Evolutionary conservation across 1,140 invertebrate species (phyloP).

Genomic region (Homarus americanus): DNA sequence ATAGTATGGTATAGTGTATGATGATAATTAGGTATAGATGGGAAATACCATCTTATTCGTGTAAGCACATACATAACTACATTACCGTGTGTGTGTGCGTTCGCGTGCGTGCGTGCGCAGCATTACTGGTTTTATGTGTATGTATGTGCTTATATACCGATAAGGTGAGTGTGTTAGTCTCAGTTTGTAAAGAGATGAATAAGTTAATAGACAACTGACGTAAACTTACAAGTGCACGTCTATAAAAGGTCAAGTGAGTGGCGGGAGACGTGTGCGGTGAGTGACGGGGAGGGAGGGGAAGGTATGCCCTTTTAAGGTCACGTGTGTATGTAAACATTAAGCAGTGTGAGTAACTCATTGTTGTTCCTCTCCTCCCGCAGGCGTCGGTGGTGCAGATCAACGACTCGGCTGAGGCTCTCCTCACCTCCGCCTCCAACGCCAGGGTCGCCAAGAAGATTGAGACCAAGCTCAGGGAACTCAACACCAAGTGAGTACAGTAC

Average conservation of each 20-base stretch:
- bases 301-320: background rate
- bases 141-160: too few species aligned
- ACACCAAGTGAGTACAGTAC: constrained; percentile 78
- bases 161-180: too few species aligned
- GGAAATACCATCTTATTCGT: too few species aligned
- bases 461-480: constrained; percentile 90
- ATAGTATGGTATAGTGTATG: constrained; percentile 10
- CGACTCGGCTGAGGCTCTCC: constrained; percentile 87
- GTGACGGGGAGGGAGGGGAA: too few species aligned
- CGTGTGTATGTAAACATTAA: background rate
- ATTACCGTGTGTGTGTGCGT: too few species aligned
- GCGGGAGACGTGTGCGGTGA: background rate
- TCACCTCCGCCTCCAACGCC: constrained; percentile 89
- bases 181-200: too few species aligned
- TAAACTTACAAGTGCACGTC: background rate
- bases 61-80: too few species aligned
- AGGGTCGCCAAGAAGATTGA: constrained; percentile 94
- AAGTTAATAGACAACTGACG: too few species aligned
- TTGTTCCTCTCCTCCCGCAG: constrained; percentile 42
- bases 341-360: background rate
- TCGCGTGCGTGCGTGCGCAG: too few species aligned
- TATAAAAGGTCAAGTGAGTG: background rate
- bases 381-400: constrained; percentile 90
- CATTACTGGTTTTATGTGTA: too few species aligned
- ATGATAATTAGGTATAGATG: constrained; percentile 4